Base-by-base conservation (phyloP, 2,113 vertebrate genomes). In the Cyanistes caeruleus region DNA sequence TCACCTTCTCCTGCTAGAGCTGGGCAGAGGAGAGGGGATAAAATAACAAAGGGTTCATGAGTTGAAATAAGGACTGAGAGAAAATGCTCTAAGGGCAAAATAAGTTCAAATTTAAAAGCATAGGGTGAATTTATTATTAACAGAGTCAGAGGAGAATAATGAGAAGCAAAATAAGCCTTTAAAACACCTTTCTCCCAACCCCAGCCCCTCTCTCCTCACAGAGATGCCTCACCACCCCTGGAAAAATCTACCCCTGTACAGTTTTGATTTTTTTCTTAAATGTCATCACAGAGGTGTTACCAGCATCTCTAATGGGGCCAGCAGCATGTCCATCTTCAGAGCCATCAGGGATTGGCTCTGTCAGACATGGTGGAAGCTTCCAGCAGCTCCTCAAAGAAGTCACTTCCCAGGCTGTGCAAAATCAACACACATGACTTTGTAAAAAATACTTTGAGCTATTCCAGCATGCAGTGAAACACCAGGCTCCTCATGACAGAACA, bases 211-310 rank as follows among this genome's bases (percentile, higher is more conserved):
- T 13, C 27, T 56, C 13, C 44, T 65, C 49, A 7, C 15, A 23
- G 25, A 15, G 9, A 5, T 1, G 2, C 25, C 25, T 53, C 0
- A 0, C 3, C 27, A 17, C 3, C 17, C 17, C 6, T 39, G 77
- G 39, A 13, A 80, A 37, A 39, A 37, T 22, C 16, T 25, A 13
- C 4, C 1, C 2, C 0, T 56, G 77, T 1, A 0, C 33, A 56
- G 21, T 21, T 67, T 48, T 4, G 27, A 48, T 67, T 56, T 67
- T 37, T 10, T 56, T 33, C 27, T 37, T 13, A 8, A 31, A 20
- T 37, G 41, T 25, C 25, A 46, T 25, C 41, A 37, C 51, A 56
- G 16, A 56, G 63, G 33, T 0, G 0, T 37, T 46, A 8, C 27
- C 27, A 56, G 0, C 62, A 7, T 37, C 62, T 46, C 10, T 48